Base-by-base conservation (phyloP, 1,140 invertebrate species). In the Paralvinella palmiformis region DNA sequence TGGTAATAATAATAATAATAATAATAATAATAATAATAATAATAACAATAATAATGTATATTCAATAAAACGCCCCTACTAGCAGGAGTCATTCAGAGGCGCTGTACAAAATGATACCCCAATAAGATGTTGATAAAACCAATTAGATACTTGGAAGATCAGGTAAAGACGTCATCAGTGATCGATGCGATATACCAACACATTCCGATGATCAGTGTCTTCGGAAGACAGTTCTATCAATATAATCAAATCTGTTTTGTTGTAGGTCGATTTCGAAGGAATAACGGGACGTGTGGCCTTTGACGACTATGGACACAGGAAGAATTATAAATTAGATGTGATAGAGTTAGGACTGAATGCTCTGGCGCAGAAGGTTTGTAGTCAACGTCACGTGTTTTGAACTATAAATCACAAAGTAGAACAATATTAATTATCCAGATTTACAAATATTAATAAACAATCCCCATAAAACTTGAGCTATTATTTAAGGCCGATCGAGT, bases 261-360 rank as follows among this genome's bases (percentile, higher is more conserved):
- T 64, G 32, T 74, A 94, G 92, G 89, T 93, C 10, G 90, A 93
- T 79, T 91, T 94, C 84, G 86, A 88, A 68, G 94, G 94, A 1
- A 80, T 96, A 67, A 96, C 93, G 1, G 93, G 94, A 37, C 87
- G 90, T 17, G 93, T 97, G 67, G 92, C 93, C 78, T 96, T 97
- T 77, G 92, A 96, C 82, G 89, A 94, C 75, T 88, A 93, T 82
- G 93, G 94, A 35, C 94, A 92, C 77, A 84, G 94, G 63, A 90
- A 90, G 1, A 91, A 96, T 79, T 94, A 96, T 73, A 86, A 89
- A 67, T 82, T 97, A 45, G 91, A 94, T 74, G 90, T 96, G 65
- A 88, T 95, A 36, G 92, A 96, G 76, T 82, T 96, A 37, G 63
- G 69, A 10, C 59, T 75, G 35, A 71, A 76, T 44, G 63, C 37